Percentiles rank a stretch among this genome's conserved stretches.
phyloP scores from a whole-genome alignment of 2,113 vertebrate species.

The Eulemur rufifrons region DNA sequence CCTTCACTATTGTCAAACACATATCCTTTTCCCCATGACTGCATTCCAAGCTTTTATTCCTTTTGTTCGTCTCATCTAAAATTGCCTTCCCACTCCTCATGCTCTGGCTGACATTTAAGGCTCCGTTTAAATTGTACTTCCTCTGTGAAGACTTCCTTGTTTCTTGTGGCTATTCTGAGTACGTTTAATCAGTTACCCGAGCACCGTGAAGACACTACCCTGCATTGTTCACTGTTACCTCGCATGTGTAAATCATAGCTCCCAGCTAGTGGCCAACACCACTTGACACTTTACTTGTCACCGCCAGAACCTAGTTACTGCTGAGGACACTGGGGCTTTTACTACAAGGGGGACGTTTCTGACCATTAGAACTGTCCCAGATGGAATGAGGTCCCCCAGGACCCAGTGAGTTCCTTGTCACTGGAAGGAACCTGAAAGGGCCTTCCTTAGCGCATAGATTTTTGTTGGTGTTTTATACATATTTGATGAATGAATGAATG shows the following conservation, averaged over 20 bases:
- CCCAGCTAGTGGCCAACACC: background rate
- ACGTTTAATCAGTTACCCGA: background rate
- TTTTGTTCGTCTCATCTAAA: background rate
- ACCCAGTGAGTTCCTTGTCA: background rate
- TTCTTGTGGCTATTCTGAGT: background rate
- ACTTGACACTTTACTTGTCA: background rate
- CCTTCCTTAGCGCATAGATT: background rate
- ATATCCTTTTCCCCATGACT: background rate
- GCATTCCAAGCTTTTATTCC: background rate
- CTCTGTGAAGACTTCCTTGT: conserved; percentile 16
- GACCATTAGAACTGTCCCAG: background rate
- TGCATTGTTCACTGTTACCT: background rate
- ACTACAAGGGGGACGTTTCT: background rate
- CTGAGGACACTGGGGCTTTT: background rate
- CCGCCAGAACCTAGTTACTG: background rate
- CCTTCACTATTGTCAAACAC: background rate
- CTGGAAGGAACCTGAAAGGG: background rate
- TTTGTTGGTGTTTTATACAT: background rate
- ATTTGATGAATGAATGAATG: background rate
- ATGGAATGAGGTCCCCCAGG: background rate
- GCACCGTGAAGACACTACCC: background rate
- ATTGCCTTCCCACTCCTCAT: background rate
- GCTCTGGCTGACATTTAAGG: conserved; percentile 42
- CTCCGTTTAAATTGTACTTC: background rate
- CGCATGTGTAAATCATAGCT: background rate